phyloP scores from a whole-genome alignment of 2,113 vertebrate species.

The Campylomormyrus numenius region DNA sequence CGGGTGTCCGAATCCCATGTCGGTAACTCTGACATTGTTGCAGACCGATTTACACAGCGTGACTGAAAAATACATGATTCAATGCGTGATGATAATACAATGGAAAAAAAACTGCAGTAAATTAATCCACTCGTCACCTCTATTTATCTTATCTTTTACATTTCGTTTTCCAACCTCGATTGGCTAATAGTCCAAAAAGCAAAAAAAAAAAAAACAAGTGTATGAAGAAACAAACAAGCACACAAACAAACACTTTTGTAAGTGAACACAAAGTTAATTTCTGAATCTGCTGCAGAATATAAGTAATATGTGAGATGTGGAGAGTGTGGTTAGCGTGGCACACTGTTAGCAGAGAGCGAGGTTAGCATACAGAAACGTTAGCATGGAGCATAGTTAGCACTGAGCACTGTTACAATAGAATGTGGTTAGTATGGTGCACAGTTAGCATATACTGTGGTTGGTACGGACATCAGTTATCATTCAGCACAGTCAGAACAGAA shows the following conservation, averaged over 20 bases:
- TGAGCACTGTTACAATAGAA: not conserved
- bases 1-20: not conserved
- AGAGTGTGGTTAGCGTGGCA: not conserved
- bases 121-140: not conserved
- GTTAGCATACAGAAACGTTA: not conserved
- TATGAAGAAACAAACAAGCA: not conserved
- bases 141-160: not conserved
- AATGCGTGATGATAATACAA: not conserved
- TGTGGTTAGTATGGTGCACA: not conserved
- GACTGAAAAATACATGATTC: not conserved
- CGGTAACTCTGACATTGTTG: not conserved
- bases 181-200: not conserved
- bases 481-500: no score
- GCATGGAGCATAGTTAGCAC: not conserved
- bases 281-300: not conserved
- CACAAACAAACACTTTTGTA: not conserved
- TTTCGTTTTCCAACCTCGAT: not conserved
- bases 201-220: not conserved
- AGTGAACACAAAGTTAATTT: not conserved
- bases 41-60: not conserved
- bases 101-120: not conserved
- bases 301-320: not conserved
- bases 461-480: not conserved
- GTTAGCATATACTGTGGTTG: not conserved
- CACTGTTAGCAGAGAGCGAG: not conserved